Evolutionary conservation across 2,113 vertebrate species (phyloP).

Genomic region (Turnix velox): DNA sequence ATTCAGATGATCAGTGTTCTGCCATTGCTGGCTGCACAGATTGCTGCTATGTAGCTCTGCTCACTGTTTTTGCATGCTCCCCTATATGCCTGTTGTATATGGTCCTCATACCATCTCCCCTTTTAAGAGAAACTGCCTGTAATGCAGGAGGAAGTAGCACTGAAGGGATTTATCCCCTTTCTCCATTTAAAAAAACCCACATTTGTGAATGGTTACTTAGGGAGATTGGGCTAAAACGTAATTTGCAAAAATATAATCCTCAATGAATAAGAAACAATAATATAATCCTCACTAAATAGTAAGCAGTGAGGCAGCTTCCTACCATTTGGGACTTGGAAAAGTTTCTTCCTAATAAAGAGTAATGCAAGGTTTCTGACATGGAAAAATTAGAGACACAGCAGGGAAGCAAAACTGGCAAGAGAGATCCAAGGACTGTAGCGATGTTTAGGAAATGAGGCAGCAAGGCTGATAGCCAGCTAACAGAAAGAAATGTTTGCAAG

Average conservation of each 20-base stretch:
- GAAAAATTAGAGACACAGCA: background rate
- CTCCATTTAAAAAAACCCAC: background rate
- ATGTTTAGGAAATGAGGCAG: background rate
- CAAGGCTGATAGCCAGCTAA: background rate
- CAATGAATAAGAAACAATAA: background rate
- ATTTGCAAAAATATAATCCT: background rate
- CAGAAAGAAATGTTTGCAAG: background rate
- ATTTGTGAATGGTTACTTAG: background rate
- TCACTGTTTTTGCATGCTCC: background rate
- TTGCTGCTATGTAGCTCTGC: background rate
- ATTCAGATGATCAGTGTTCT: background rate
- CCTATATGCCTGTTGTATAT: background rate
- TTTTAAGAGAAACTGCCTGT: background rate
- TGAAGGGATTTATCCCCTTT: background rate
- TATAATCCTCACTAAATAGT: background rate
- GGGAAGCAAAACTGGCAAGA: background rate
- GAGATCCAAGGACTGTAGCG: background rate
- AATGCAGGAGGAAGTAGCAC: background rate
- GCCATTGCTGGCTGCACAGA: background rate
- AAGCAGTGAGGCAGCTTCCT: background rate
- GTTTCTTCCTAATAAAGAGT: background rate
- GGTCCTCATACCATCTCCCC: background rate
- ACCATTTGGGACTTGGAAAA: background rate
- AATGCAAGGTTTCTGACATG: background rate
- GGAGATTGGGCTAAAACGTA: background rate